Percentiles rank a stretch among this genome's conserved stretches.
Evolutionary conservation across 2,797 vertebrate genomes (phyloP).

Genomic region (Psittacula derbiana): DNA sequence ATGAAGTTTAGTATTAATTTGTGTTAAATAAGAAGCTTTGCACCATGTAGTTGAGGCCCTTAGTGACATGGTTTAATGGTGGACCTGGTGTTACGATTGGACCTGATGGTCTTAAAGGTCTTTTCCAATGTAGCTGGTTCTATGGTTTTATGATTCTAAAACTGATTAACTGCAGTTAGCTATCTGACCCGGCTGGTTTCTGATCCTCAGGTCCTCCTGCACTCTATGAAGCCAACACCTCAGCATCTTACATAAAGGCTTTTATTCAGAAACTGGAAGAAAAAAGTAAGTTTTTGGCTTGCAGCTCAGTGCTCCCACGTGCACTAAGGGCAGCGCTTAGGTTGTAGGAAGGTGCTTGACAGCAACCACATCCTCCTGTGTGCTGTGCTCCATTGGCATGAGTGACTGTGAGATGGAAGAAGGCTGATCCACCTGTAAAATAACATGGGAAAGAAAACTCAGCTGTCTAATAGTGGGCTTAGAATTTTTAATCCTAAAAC

Average conservation of each 20-base stretch:
- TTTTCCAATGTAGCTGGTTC: not conserved
- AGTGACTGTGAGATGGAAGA: not conserved
- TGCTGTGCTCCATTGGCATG: not conserved
- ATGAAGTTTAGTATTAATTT: not conserved
- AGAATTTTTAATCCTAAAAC: not conserved
- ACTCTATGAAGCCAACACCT: not conserved
- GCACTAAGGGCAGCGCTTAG: not conserved
- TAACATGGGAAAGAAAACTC: not conserved
- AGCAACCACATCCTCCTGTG: fast-evolving
- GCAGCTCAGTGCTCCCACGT: not conserved
- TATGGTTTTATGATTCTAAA: not conserved
- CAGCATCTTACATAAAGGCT: not conserved
- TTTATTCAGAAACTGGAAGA: not conserved
- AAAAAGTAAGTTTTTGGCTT: not conserved
- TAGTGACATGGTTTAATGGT: not conserved
- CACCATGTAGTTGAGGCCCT: not conserved
- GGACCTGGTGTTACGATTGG: not conserved
- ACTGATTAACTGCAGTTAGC: not conserved
- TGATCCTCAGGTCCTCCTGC: fast-evolving
- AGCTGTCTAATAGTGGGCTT: fast-evolving
- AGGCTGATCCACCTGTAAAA: not conserved
- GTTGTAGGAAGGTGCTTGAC: not conserved
- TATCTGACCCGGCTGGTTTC: not conserved
- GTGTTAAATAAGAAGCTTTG: not conserved
- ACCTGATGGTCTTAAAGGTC: not conserved